Evolutionary conservation across 2,797 vertebrate genomes (phyloP), one percentile per base, ranked within the genome.

Genomic region (Micromesistius poutassou): DNA sequence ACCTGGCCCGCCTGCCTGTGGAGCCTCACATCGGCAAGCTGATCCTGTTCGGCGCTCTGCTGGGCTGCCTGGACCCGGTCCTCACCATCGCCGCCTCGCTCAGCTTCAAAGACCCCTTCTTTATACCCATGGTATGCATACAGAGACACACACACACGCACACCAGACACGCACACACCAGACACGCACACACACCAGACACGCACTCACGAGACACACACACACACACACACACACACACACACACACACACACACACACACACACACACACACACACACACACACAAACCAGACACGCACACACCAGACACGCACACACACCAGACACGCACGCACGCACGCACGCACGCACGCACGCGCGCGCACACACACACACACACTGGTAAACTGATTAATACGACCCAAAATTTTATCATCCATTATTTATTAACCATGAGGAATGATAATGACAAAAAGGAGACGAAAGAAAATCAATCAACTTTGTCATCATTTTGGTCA

Each of bases 91-190:
- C 98, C 14, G 96, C 96, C 38, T 97, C 97, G 74, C 97, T 99
- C 88, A 98, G 98, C 94, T 99, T 99, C 93, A 99, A 98, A 94
- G 98, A 99, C 86, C 98, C 98, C 35, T 99, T 99, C 89, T 95
- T 97, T 90, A 98, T 99, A 80, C 98, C 98, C 10, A 83, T 99
- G 97, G 98, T 99, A 75, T 71, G 79, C 31, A n/a, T 1, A 31
- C 31, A 33, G 2, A 33, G 3, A 33, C 31, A 33, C 31, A 33
- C 31, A 33, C 31, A 33, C 31, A 33, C 31, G 5, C 31, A 33
- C 31, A 33, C 31, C 31, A 33, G 31, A 33, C 33, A 33, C 33
- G 5, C 2, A 33, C 31, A 33, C 31, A 33, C 31, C 31, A 33
- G 3, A 33, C 33, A 33, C 33, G 6, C 33, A 33, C 33, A 33